Evolutionary conservation across 92 coral and sea anemone species (phyloP).

Genomic region (Heteractis magnifica): DNA sequence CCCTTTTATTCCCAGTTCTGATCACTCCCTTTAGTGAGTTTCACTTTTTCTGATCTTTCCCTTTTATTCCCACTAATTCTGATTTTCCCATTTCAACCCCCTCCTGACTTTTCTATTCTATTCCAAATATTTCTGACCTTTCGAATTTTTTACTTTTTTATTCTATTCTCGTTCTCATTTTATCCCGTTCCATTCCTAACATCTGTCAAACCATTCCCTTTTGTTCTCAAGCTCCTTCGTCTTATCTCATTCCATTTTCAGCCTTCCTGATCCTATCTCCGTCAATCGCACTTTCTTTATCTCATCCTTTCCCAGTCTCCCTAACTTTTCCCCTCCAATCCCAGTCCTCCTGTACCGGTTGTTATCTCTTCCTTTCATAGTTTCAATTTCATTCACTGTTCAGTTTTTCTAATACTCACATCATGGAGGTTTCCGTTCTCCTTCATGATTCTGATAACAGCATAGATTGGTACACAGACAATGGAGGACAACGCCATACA

Average conservation of each 20-base stretch:
- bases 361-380: background rate
- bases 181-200: background rate
- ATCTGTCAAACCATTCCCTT: background rate
- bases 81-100: too few species aligned
- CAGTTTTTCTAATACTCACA: slow-evolving; percentile 30
- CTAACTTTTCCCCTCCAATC: background rate
- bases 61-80: too few species aligned
- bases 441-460: slow-evolving; percentile 46
- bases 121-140: background rate
- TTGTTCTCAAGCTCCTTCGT: background rate
- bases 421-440: slow-evolving; percentile 53
- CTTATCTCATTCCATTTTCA: background rate
- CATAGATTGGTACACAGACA: slow-evolving; percentile 55
- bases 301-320: background rate
- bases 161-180: too few species aligned
- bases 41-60: too few species aligned
- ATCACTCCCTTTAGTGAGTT: too few species aligned
- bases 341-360: background rate
- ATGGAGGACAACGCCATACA: slow-evolving; percentile 65
- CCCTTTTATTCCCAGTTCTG: too few species aligned
- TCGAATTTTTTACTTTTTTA: too few species aligned
- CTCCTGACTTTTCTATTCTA: too few species aligned
- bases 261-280: background rate
- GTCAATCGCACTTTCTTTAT: background rate
- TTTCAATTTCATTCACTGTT: too few species aligned